Evolutionary conservation across 2,113 vertebrate species (phyloP).

Genomic region (Miniopterus natalensis): DNA sequence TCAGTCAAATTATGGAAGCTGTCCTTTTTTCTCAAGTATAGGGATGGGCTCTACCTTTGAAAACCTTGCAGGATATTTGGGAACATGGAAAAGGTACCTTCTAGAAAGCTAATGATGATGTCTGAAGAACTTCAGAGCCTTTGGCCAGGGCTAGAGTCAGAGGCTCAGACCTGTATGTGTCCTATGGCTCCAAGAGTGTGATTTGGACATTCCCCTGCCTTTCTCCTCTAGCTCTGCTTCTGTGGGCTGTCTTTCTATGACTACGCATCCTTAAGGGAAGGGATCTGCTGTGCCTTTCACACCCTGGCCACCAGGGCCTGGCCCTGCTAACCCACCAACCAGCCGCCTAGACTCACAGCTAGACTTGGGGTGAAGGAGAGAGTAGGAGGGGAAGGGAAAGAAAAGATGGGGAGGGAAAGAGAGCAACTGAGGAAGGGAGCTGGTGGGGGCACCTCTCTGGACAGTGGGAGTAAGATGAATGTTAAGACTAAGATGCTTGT

Average conservation of each 20-base stretch:
- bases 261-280: background rate
- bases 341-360: background rate
- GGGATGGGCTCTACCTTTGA: background rate
- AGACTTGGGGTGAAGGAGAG: background rate
- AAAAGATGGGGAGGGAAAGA: background rate
- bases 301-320: background rate
- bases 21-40: background rate
- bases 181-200: background rate
- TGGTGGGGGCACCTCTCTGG: background rate
- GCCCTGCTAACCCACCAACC: background rate
- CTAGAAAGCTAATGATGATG: background rate
- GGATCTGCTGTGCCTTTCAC: background rate
- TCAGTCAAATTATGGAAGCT: background rate
- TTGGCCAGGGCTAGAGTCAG: background rate
- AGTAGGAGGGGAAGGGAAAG: rapidly evolving
- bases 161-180: background rate
- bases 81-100: background rate
- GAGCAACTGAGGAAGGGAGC: background rate
- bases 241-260: background rate
- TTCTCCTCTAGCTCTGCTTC: background rate
- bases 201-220: background rate
- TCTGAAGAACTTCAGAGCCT: background rate
- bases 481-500: background rate
- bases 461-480: background rate
- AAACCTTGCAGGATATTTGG: background rate